These are phyloP conservation scores for Xylocampa areola DNA, from an alignment of 2,888 invertebrate genomes.

Conservation along the genomic window DNA sequence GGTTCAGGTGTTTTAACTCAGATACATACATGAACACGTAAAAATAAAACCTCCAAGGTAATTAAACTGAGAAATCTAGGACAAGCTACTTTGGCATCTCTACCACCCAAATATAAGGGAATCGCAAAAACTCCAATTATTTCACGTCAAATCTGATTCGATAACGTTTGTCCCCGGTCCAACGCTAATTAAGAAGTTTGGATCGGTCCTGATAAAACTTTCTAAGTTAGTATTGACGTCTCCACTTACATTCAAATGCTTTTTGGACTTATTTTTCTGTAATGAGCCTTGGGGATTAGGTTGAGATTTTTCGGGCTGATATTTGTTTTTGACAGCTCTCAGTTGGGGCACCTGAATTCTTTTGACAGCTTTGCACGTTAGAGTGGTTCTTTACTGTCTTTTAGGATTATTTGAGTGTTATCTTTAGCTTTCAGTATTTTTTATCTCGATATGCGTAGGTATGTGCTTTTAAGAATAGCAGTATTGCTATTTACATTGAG, in stretches of 20 bases:
- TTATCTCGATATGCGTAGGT: no score
- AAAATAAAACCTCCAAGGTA: constrained; percentile 14
- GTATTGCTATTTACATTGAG: no score
- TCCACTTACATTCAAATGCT: constrained; percentile 55
- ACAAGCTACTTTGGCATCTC: constrained; percentile 14
- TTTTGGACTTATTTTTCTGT: constrained; percentile 45
- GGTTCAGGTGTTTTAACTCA: no score
- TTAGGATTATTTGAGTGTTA: neutral
- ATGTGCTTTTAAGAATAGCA: no score
- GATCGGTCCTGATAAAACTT: constrained; percentile 67
- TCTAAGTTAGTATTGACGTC: constrained; percentile 61
- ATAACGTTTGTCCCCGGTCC: constrained; percentile 58
- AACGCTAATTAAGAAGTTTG: constrained; percentile 66
- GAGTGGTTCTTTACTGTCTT: constrained; percentile 1
- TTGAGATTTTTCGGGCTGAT: constrained; percentile 16
- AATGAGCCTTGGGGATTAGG: constrained; percentile 21
- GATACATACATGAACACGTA: no score
- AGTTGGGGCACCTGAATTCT: neutral
- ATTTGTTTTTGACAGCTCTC: constrained; percentile 27
- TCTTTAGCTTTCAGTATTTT: no score
- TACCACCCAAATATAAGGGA: constrained; percentile 6
- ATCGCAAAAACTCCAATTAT: constrained; percentile 60
- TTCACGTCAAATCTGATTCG: constrained; percentile 59
- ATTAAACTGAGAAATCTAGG: constrained; percentile 20
- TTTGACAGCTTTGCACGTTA: constrained; percentile 7